phyloP scores from a whole-genome alignment of 2,888 invertebrate genomes.

The Antheraea yamamai region DNA sequence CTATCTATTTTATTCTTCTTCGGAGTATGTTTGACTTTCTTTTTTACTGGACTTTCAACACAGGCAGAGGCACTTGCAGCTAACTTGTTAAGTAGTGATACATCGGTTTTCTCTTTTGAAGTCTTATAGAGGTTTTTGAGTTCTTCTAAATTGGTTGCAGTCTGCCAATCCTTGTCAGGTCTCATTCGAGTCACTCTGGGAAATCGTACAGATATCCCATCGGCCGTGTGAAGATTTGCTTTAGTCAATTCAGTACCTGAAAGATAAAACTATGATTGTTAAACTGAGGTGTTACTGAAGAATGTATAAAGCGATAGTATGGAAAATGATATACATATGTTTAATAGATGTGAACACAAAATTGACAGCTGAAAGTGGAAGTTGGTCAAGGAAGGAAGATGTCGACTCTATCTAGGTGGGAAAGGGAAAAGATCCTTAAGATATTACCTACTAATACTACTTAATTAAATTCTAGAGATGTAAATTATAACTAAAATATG shows the following conservation, averaged over 20 bases:
- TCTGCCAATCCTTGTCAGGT: slow-evolving; percentile 91
- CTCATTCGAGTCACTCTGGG: slow-evolving; percentile 93
- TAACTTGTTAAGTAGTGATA: slow-evolving; percentile 77
- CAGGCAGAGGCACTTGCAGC: slow-evolving; percentile 53
- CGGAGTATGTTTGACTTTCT: slow-evolving; percentile 54
- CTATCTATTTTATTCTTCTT: slow-evolving; percentile 35
- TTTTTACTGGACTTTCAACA: slow-evolving; percentile 45
- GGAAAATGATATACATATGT: too few species aligned
- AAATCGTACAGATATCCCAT: slow-evolving; percentile 96
- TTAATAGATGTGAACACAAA: too few species aligned
- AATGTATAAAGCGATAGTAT: too few species aligned
- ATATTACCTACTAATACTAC: not conserved
- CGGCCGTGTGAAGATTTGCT: slow-evolving; percentile 93
- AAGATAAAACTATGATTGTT: slow-evolving; percentile 21
- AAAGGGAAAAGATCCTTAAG: not conserved
- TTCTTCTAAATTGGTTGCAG: slow-evolving; percentile 91
- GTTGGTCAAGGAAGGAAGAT: too few species aligned
- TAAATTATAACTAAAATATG: too few species aligned
- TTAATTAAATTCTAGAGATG: too few species aligned
- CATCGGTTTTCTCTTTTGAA: slow-evolving; percentile 85
- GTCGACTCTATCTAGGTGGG: too few species aligned
- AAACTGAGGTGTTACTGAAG: too few species aligned
- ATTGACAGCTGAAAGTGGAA: too few species aligned
- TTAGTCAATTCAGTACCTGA: slow-evolving; percentile 89
- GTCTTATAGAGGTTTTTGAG: slow-evolving; percentile 85